phyloP scores from a whole-genome alignment of 1,140 invertebrate species.

The Atta colombica region DNA sequence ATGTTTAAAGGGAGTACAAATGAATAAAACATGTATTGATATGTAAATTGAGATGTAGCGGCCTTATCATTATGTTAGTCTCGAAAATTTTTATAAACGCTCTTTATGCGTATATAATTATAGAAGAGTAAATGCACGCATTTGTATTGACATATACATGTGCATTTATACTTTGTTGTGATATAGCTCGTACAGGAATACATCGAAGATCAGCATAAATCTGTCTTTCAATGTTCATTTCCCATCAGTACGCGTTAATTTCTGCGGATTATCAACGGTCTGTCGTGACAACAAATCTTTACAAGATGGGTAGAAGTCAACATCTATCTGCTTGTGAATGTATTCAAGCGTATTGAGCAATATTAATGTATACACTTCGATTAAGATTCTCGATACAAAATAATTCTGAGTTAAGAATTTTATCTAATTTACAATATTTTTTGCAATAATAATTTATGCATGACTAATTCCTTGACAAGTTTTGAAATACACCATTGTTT shows the following conservation, averaged over 20 bases:
- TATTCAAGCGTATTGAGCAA: background rate
- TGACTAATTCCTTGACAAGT: background rate
- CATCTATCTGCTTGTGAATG: conserved; percentile 23
- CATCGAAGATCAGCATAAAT: conserved; percentile 62
- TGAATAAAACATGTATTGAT: conserved; percentile 8
- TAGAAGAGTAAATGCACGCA: conserved; percentile 28
- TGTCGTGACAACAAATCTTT: conserved; percentile 54
- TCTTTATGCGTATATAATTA: conserved; percentile 26
- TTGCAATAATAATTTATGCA: background rate
- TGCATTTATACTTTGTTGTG: background rate
- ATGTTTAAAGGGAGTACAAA: background rate
- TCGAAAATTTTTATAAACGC: conserved; percentile 12
- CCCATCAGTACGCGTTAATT: conserved; percentile 64
- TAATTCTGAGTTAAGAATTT: background rate
- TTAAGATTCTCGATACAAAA: background rate
- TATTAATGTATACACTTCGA: background rate
- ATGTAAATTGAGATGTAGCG: conserved; percentile 15
- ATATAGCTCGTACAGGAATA: conserved; percentile 31
- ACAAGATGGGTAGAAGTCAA: conserved; percentile 36
- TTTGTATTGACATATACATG: background rate
- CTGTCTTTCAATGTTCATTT: conserved; percentile 61
- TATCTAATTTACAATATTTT: background rate
- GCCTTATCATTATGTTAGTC: background rate
- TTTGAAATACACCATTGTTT: background rate
- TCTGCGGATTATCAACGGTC: conserved; percentile 60